Base-by-base conservation (phyloP, 1,140 invertebrate genomes). In the Zophobas morio region DNA sequence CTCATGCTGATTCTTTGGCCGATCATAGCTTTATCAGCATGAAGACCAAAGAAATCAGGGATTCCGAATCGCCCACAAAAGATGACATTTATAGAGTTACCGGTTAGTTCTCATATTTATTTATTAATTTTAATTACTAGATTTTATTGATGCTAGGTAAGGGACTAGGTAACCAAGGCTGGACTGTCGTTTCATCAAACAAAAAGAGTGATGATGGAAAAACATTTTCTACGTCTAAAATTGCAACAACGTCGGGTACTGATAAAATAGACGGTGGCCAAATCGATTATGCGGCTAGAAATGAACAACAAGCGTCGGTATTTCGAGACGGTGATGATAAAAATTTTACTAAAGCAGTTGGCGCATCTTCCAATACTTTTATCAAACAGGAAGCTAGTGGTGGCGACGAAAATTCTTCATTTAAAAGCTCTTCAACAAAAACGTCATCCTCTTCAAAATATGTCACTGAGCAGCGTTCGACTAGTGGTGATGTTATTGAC, bases 1-100 rank as follows among this genome's bases (percentile, higher is more conserved):
- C 70, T 88, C 82, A 90, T 88, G 80, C 92, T 91, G 91, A 93
- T 82, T 92, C 91, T 1, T 88, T 94, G 80, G 88, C 89, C 33
- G 93, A 93, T 87, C 92, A 94, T 84, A 93, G 90, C 81, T 94
- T 93, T 86, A 88, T 93, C 82, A 92, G 91, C 57, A 89, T 94
- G 84, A 94, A 94, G 88, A 90, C 89, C 57, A 94, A 94, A 86
- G 93, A 94, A 86, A 91, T 94, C 32, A 88, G 93, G 53, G 93
- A 94, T 83, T 93, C 93, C 2, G 91, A 92, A 84, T 93, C 92
- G 37, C 93, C 93, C 1, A 92, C 91, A 8, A 89, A 90, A 80
- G 91, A 92, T 80, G 88, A 89, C 82, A 85, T 87, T 57, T 89
- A 88, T 82, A 87, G 86, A 76, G 75, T 85, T n/a, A 81, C 81